These are phyloP conservation scores for Poecilobothrus nobilitatus DNA, from an alignment of 2,888 invertebrate genomes.

Conservation along the genomic window DNA sequence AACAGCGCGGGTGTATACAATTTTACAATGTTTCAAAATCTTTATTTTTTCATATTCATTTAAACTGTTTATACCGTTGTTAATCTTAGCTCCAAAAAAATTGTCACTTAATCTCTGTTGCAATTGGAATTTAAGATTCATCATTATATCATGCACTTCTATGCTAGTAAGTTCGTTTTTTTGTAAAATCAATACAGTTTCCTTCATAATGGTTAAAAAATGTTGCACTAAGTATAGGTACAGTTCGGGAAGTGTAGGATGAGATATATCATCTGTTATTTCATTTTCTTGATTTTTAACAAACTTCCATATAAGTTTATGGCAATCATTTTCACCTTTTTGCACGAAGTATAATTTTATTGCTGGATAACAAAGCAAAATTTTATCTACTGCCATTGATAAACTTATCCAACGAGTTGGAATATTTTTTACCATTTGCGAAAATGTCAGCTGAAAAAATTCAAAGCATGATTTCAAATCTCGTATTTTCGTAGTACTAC, in stretches of 20 bases:
- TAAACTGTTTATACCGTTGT: constrained; percentile 9
- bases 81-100: constrained; percentile 9
- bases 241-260: constrained; percentile 9
- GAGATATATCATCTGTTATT: constrained; percentile 4
- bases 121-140: too few species aligned
- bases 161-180: constrained; percentile 7
- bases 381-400: constrained; percentile 11
- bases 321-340: constrained; percentile 10
- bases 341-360: constrained; percentile 8
- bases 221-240: constrained; percentile 10
- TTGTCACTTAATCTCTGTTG: constrained; percentile 5
- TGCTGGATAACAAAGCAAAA: constrained; percentile 9
- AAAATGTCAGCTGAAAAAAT: constrained; percentile 19
- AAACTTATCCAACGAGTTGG: constrained; percentile 13
- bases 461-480: constrained; percentile 12
- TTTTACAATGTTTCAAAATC: constrained; percentile 7
- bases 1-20: constrained; percentile 10
- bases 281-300: constrained; percentile 9
- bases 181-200: constrained; percentile 8
- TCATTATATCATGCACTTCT: constrained; percentile 10
- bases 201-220: constrained; percentile 9
- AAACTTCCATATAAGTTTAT: constrained; percentile 10
- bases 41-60: constrained; percentile 5
- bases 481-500: constrained; percentile 10
- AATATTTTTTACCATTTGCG: constrained; percentile 9